phyloP scores from a whole-genome alignment of 1,140 invertebrate genomes.

The Lethrus apterus region DNA sequence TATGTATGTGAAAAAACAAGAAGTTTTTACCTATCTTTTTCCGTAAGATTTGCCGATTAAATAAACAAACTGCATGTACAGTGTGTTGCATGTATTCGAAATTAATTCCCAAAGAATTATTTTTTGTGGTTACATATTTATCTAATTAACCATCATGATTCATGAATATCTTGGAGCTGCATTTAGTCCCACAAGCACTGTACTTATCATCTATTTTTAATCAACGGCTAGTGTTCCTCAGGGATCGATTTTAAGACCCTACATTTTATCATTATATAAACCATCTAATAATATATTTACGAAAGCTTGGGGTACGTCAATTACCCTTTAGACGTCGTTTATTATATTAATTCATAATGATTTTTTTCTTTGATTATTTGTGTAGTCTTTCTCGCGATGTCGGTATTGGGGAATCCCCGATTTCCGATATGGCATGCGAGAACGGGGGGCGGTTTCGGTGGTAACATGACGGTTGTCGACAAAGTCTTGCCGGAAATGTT shows the following conservation, averaged over 20 bases:
- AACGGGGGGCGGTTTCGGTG: conserved; percentile 34
- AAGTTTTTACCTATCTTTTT: no score
- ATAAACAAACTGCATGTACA: no score
- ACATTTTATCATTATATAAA: not conserved
- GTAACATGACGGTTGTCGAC: conserved; percentile 67
- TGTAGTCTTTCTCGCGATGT: conserved; percentile 30
- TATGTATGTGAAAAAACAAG: no score
- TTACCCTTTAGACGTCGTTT: not conserved
- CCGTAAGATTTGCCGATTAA: no score
- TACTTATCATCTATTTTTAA: no score
- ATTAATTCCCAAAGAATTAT: no score
- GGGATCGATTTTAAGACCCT: not conserved
- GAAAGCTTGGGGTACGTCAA: not conserved
- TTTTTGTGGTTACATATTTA: no score
- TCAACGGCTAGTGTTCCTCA: not conserved
- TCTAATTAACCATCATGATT: no score
- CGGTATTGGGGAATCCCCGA: conserved; percentile 40
- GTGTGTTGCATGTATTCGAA: no score
- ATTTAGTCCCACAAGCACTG: no score
- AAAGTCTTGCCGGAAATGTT: conserved; percentile 65
- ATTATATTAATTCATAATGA: not conserved
- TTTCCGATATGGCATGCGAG: conserved; percentile 32
- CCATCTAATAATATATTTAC: no score
- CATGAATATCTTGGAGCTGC: no score
- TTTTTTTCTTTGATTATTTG: not conserved